Percentiles rank a stretch among this genome's conserved stretches.
Evolutionary conservation across 2,888 invertebrate species (phyloP).

Genomic region (Adela reaumurella): DNA sequence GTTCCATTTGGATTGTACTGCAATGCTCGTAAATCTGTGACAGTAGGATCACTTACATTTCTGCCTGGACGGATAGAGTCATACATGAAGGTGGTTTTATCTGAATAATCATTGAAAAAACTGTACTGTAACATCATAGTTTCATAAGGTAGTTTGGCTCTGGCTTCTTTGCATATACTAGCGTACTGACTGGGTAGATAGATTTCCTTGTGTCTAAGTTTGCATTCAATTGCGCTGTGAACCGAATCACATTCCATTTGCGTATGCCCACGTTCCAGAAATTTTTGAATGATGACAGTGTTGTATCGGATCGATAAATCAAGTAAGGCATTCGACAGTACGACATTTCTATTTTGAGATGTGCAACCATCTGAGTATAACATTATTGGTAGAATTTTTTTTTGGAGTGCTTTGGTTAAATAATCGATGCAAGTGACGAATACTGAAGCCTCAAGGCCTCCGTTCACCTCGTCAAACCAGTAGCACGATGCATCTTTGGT

Average conservation of each 20-base stretch:
- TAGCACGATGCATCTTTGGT: neutral
- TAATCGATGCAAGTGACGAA: neutral
- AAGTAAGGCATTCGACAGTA: neutral
- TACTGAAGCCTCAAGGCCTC: neutral
- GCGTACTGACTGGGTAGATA: constrained; percentile 14
- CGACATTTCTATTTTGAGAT: neutral
- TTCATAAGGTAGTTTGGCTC: constrained; percentile 9
- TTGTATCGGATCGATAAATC: neutral
- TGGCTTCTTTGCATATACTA: constrained; percentile 9
- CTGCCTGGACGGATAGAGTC: constrained; percentile 6
- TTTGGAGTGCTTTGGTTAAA: neutral
- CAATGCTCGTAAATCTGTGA: neutral
- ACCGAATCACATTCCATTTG: constrained; percentile 16
- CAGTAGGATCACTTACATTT: neutral
- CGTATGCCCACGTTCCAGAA: constrained; percentile 2
- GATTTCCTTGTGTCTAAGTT: constrained; percentile 14
- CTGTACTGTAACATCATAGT: constrained; percentile 5
- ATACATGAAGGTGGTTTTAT: constrained; percentile 1
- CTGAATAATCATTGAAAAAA: constrained; percentile 9
- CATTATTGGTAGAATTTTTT: neutral
- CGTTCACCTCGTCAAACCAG: neutral
- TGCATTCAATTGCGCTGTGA: constrained; percentile 19
- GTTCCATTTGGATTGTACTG: too few relatives aligned
- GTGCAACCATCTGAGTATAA: neutral
- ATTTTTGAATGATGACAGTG: constrained; percentile 1